Evolutionary conservation across 2,113 vertebrate genomes (phyloP).

Genomic region (Tautogolabrus adspersus): DNA sequence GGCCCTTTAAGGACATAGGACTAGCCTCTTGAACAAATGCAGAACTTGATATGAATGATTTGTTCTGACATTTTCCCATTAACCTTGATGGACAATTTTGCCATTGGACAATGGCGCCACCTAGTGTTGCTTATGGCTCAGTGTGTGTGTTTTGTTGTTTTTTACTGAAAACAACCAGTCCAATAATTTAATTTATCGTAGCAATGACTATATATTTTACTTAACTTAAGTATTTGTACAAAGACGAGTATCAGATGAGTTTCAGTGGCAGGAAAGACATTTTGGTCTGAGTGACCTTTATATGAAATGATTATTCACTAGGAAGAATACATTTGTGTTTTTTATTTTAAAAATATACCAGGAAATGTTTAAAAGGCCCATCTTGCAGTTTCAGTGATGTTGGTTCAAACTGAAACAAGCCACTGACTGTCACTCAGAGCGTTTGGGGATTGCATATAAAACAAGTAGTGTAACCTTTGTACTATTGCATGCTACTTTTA

Average conservation of each 20-base stretch:
- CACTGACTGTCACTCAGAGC: background rate
- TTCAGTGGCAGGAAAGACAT: background rate
- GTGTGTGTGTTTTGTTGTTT: background rate
- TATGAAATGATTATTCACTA: no score
- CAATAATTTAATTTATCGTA: background rate
- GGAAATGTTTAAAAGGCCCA: background rate
- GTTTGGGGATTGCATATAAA: background rate
- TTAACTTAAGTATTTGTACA: background rate
- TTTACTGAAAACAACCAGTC: background rate
- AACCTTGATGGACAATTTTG: background rate
- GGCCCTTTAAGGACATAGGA: background rate
- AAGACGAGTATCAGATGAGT: background rate
- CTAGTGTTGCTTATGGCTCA: slow-evolving; percentile 46
- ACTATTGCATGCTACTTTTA: background rate
- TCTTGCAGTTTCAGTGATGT: no score
- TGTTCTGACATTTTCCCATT: background rate
- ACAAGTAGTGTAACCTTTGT: background rate
- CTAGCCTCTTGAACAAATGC: background rate
- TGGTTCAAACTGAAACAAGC: background rate
- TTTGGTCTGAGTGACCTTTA: no score
- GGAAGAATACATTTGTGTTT: no score
- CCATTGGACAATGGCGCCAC: slow-evolving; percentile 43
- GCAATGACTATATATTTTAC: no score
- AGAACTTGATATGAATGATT: background rate
- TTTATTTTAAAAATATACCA: no score